A percentile compares a stretch with the other conserved stretches of the same genome.
Conservation (phyloP, 2,888 invertebrate genomes). For the Pinctada fucata region DNA sequence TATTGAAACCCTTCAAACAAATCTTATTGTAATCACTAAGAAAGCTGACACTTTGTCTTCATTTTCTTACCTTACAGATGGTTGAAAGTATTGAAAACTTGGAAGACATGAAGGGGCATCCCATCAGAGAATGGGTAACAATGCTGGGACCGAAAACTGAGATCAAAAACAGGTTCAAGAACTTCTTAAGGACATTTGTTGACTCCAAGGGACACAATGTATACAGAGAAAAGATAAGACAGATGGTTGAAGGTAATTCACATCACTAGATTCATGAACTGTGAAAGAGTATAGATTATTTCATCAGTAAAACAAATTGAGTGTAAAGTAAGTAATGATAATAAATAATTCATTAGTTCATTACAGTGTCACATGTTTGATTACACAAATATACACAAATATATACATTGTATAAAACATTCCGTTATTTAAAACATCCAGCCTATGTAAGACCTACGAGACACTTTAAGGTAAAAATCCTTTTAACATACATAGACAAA, state of each 20-base stretch:
- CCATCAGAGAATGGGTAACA: conserved; percentile 96
- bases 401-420: too few species aligned
- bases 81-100: conserved; percentile 98
- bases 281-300: neutral
- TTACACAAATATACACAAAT: too few species aligned
- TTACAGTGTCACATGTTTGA: too few species aligned
- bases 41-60: too few species aligned
- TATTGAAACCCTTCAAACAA: too few species aligned
- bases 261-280: neutral
- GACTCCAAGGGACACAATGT: conserved; percentile 91
- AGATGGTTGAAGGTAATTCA: conserved; percentile 90
- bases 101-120: conserved; percentile 97
- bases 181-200: conserved; percentile 92
- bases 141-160: conserved; percentile 97
- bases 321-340: neutral
- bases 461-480: too few species aligned
- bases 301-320: neutral
- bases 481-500: too few species aligned
- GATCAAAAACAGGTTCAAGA: conserved; percentile 93
- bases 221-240: conserved; percentile 93
- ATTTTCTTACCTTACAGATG: conserved; percentile 58
- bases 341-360: too few species aligned
- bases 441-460: too few species aligned
- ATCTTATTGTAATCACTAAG: too few species aligned
- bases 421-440: too few species aligned